These are phyloP conservation scores for Lasioglossum zephyrum DNA, from an alignment of 2,888 invertebrate genomes.

Conservation along the genomic window DNA sequence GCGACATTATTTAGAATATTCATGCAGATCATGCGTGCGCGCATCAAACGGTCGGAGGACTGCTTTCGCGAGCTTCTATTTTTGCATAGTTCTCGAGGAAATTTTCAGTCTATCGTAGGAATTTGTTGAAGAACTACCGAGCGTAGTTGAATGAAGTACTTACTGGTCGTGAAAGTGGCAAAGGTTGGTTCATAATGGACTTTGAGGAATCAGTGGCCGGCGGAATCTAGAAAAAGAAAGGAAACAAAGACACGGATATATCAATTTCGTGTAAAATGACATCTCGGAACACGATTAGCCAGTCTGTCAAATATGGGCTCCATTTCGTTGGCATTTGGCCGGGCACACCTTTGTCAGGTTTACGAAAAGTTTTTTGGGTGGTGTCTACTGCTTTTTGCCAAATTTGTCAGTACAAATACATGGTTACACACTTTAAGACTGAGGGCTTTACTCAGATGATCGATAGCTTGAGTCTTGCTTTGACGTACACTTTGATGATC, in stretches of 20 bases:
- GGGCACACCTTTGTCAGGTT: background rate
- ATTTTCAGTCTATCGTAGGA: background rate
- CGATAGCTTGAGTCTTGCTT: background rate
- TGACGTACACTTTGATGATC: background rate
- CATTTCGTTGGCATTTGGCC: conserved; percentile 1
- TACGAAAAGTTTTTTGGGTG: background rate
- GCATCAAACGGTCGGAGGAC: background rate
- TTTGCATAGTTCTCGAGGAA: background rate
- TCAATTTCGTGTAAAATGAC: background rate
- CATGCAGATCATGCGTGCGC: background rate
- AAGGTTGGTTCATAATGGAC: background rate
- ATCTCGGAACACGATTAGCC: background rate
- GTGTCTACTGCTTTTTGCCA: background rate
- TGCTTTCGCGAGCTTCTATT: background rate
- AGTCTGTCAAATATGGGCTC: background rate
- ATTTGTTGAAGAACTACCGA: background rate
- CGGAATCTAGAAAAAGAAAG: background rate
- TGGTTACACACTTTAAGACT: background rate
- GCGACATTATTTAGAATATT: background rate
- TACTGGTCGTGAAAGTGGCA: background rate
- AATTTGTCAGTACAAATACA: background rate
- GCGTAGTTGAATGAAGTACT: background rate
- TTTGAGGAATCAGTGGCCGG: background rate
- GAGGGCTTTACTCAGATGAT: background rate
- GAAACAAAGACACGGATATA: background rate